Conservation (phyloP, 1,140 invertebrate genomes). For the Euura lappo region DNA sequence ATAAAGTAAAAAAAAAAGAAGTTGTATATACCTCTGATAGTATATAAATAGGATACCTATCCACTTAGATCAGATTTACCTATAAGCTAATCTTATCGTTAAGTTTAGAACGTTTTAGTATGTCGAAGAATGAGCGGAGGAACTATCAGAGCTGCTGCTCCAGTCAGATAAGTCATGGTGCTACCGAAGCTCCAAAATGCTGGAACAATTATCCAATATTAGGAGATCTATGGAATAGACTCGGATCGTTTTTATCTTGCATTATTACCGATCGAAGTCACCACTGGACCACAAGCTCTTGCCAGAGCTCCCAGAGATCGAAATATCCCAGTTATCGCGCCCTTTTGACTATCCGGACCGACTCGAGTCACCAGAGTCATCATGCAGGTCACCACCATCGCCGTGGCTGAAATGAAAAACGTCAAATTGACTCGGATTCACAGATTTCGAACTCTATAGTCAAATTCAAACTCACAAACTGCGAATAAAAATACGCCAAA, state of each 20-base stretch:
- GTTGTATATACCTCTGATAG: background rate
- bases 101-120: slow-evolving; percentile 14
- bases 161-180: slow-evolving; percentile 74
- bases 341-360: slow-evolving; percentile 86
- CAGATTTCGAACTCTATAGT: slow-evolving; percentile 15
- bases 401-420: slow-evolving; percentile 74
- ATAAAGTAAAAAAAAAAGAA: background rate
- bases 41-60: background rate
- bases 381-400: slow-evolving; percentile 93
- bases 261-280: slow-evolving; percentile 75
- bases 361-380: slow-evolving; percentile 87
- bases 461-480: slow-evolving; percentile 74
- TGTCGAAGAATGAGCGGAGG: slow-evolving; percentile 67
- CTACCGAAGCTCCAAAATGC: slow-evolving; percentile 85
- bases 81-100: background rate
- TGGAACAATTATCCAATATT: slow-evolving; percentile 56
- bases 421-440: slow-evolving; percentile 16
- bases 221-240: slow-evolving; percentile 14
- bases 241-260: background rate
- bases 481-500: slow-evolving; percentile 87
- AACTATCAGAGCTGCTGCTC: slow-evolving; percentile 70
- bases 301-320: slow-evolving; percentile 93
- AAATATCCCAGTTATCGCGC: slow-evolving; percentile 91
- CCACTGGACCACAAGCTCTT: slow-evolving; percentile 87
- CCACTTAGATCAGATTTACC: too few species aligned